Evolutionary conservation across 2,888 invertebrate genomes (phyloP), one percentile per base, ranked within the genome.

Genomic region (Odontomyia ornata): DNA sequence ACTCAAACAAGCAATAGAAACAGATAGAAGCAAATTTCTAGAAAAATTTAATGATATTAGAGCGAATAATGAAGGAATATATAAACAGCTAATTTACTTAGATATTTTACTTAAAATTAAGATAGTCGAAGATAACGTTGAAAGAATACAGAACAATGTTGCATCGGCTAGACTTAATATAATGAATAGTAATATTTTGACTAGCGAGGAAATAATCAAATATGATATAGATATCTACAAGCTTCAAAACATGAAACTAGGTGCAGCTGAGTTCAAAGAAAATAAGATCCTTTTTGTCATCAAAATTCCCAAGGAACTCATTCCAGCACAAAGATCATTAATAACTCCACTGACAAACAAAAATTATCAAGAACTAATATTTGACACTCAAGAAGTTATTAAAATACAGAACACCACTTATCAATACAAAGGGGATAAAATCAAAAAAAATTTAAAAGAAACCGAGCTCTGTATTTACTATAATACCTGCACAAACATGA

Each of bases 141-240:
- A 60, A 13, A 18, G 23, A 7, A 21, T 60, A 0, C 60, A 60
- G 23, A 60, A 60, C 15, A 60, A 60, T 60, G 23, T 60, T 0
- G 60, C 60, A 60, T 60, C 77, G n/a, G 30, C 52, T 64, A 76
- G 77, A 56, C 75, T 77, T 62, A 62, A 69, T 23, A 57, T 77
- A 62, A 75, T 71, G 60, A 46, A 4, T 28, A 77, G 46, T 30
- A 77, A 76, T 62, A 75, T 77, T 46, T 60, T 77, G 47, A 77
- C 77, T 9, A 62, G 23, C 36, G 30, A 77, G 21, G 77, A 77
- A 62, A 75, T 77, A 28, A 4, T 25, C 5, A 25, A 75, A 57
- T 77, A 75, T 43, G 25, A 77, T 25, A 47, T 77, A 4, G 77
- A 77, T 52, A 1, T 67, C 18, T 64, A 11, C 75, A 69, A 64